Evolutionary conservation across 1,140 invertebrate genomes (phyloP), one percentile per base, ranked within the genome.

Genomic region (Idris sp.): DNA sequence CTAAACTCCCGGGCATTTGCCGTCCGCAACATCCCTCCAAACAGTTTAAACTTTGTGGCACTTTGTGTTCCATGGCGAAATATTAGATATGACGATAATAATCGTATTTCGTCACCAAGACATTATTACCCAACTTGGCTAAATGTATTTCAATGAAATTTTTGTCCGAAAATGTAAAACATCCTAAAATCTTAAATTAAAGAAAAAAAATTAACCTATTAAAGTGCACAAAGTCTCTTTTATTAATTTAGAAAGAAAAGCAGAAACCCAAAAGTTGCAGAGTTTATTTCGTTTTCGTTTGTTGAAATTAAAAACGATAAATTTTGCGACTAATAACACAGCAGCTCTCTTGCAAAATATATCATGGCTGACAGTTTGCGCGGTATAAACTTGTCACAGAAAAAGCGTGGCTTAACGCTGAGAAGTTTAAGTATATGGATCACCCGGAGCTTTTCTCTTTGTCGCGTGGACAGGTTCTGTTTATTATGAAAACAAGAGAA

Each of bases 401-500:
- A 61, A 67, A 62, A 65, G 54, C 40, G 54, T 53, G 36, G 71
- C 71, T 74, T 67, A 74, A 11, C 48, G 54, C 26, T 25, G 56
- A 48, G 56, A 67, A 67, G 54, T 67, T 74, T 74, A 74, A 74
- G 71, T 67, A 72, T 49, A 65, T 46, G 64, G 56, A 68, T 72
- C 72, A 62, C 33, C 51, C 49, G 67, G 56, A 64, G 74, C 78
- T 81, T 83, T 82, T 78, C 77, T 81, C 77, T 61, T 53, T 69
- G 64, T 53, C 68, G 61, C 68, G 38, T 69, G 81, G 77, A 80
- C 84, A 84, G 83, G 84, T 86, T 83, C 81, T 86, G 81, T 87
- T 87, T 86, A 83, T 84, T 83, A 33, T 85, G 80, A 86, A 85
- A 87, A 86, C 81, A 85, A 54, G 48, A 9, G 69, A 64, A 74